A percentile compares a stretch with the other conserved stretches of the same genome.
These are phyloP conservation scores for Stenopsyche tienmushanensis DNA, from an alignment of 1,140 invertebrate genomes.

Conservation along the genomic window DNA sequence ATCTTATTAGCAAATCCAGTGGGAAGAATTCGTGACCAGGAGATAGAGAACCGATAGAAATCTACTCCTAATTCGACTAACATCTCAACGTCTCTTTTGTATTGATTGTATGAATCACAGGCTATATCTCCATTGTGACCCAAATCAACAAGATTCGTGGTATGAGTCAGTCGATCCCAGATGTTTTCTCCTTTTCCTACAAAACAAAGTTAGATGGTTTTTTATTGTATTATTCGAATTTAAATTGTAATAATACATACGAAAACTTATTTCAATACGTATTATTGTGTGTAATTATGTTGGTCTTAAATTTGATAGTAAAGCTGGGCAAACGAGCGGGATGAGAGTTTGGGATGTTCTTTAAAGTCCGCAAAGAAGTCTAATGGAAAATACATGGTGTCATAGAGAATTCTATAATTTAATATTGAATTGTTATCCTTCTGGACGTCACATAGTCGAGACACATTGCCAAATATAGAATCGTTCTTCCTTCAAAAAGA, in stretches of 20 bases:
- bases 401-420: no score
- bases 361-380: no score
- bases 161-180: slow-evolving; percentile 58
- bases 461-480: no score
- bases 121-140: slow-evolving; percentile 51
- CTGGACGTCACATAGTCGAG: no score
- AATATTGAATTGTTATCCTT: no score
- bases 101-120: slow-evolving; percentile 50
- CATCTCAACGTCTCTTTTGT: slow-evolving; percentile 50
- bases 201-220: slow-evolving; percentile 27
- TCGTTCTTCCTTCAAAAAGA: no score
- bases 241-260: neutral
- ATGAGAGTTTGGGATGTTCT: no score
- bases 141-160: slow-evolving; percentile 55
- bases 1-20: slow-evolving; percentile 54
- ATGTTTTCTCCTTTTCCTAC: slow-evolving; percentile 58
- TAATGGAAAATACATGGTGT: no score
- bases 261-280: no score
- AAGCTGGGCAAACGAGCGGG: no score
- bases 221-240: slow-evolving; percentile 1
- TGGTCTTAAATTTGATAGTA: no score
- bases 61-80: slow-evolving; percentile 48
- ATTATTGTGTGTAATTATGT: no score
- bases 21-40: slow-evolving; percentile 62
- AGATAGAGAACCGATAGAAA: slow-evolving; percentile 62